Conservation (phyloP, 2,888 invertebrate species). For the Thera obeliscata region DNA sequence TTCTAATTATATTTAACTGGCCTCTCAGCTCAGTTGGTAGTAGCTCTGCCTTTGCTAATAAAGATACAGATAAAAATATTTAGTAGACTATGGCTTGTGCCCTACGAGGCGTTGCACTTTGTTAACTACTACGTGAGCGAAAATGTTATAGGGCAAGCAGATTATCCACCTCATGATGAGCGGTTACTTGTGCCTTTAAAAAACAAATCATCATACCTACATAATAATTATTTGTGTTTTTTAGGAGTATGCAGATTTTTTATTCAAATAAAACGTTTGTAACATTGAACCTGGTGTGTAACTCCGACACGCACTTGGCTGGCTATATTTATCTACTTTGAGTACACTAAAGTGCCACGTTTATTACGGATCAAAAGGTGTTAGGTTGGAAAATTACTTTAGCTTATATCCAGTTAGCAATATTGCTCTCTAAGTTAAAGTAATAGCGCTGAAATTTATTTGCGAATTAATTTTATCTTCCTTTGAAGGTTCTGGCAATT, state of each 20-base stretch:
- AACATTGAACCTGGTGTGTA: not conserved
- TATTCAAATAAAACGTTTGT: not conserved
- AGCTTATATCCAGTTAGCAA: constrained; percentile 4
- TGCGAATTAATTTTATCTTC: not conserved
- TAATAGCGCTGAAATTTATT: constrained; percentile 13
- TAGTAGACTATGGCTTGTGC: too few species aligned
- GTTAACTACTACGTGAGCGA: too few species aligned
- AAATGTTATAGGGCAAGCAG: too few species aligned
- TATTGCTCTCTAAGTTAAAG: constrained; percentile 10
- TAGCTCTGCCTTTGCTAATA: too few species aligned
- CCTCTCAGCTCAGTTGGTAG: too few species aligned
- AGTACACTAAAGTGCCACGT: constrained; percentile 19
- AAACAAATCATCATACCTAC: too few species aligned
- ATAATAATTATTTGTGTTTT: too few species aligned
- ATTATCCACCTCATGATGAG: too few species aligned
- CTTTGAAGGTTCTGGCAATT: not conserved
- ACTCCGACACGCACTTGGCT: constrained; percentile 4
- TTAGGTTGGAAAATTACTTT: not conserved
- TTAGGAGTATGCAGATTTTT: not conserved
- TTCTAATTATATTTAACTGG: too few species aligned
- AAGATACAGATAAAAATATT: too few species aligned
- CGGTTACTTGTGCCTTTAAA: too few species aligned
- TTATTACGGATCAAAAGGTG: constrained; percentile 22
- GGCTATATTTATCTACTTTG: constrained; percentile 12
- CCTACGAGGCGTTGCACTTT: too few species aligned